Percentiles rank a stretch among this genome's conserved stretches.
phyloP scores from a whole-genome alignment of 1,140 invertebrate genomes.

The Oncopodura yosiiana region DNA sequence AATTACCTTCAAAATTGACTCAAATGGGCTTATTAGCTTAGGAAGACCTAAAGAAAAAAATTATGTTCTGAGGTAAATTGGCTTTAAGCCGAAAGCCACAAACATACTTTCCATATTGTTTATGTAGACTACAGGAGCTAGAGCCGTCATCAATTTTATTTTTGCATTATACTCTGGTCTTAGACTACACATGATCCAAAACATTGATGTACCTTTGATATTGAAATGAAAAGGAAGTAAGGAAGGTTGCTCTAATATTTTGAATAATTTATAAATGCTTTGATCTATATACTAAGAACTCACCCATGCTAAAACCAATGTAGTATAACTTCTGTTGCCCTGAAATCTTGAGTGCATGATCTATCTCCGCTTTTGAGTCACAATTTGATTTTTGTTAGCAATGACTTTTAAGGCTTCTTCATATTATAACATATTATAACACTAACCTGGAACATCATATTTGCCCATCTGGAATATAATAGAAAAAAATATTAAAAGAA shows the following conservation, averaged over 20 bases:
- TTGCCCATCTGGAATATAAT: constrained; percentile 24
- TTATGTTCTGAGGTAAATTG: no score
- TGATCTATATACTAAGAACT: no score
- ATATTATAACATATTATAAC: no score
- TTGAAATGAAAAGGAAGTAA: no score
- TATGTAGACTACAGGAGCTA: constrained; percentile 44
- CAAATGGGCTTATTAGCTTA: no score
- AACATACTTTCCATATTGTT: constrained; percentile 40
- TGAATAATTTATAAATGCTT: no score
- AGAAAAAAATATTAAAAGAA: neutral
- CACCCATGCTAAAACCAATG: constrained; percentile 58
- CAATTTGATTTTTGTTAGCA: no score
- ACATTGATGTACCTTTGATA: constrained; percentile 44
- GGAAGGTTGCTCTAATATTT: no score
- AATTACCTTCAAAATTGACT: no score
- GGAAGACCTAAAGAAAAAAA: no score
- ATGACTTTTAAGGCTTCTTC: no score
- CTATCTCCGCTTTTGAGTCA: constrained; percentile 31
- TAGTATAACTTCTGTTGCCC: constrained; percentile 43
- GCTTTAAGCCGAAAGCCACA: no score
- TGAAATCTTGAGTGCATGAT: constrained; percentile 24
- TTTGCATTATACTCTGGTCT: constrained; percentile 49
- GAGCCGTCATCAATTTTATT: constrained; percentile 42
- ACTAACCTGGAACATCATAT: constrained; percentile 42
- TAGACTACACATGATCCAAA: constrained; percentile 51